These are phyloP conservation scores for Drosophila pseudoananassae DNA, from an alignment of 1,140 invertebrate genomes.

Conservation along the genomic window DNA sequence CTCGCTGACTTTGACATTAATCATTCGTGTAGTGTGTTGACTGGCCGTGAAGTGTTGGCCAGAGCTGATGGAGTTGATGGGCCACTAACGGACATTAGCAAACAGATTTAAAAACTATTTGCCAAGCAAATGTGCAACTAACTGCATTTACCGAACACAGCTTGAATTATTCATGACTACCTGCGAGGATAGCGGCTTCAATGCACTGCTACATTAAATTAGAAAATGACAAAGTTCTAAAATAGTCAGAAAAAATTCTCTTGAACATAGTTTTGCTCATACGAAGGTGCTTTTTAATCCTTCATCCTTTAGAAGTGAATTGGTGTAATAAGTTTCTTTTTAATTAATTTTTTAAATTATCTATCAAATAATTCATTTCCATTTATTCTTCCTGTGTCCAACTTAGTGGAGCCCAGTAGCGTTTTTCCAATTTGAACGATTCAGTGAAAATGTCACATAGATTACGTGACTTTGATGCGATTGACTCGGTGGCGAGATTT, in stretches of 20 bases:
- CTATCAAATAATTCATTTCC: background rate
- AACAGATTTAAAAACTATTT: constrained; percentile 47
- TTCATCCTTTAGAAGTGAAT: too few species aligned
- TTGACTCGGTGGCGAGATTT: constrained; percentile 82
- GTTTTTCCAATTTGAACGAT: constrained; percentile 77
- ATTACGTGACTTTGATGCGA: constrained; percentile 82
- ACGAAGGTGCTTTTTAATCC: too few species aligned
- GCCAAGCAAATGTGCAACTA: constrained; percentile 38
- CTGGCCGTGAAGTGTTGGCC: constrained; percentile 45
- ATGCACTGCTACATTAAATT: constrained; percentile 7
- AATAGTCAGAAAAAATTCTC: background rate
- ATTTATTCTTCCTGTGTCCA: constrained; percentile 24
- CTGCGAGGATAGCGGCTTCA: constrained; percentile 6
- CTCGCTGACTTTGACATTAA: constrained; percentile 44
- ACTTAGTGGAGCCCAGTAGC: constrained; percentile 37
- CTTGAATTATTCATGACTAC: constrained; percentile 32
- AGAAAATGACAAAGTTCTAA: constrained; percentile 2
- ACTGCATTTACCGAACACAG: constrained; percentile 39
- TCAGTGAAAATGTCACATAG: constrained; percentile 82
- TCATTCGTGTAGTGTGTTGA: constrained; percentile 26
- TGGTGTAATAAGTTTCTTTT: too few species aligned
- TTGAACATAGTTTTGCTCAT: too few species aligned
- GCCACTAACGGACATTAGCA: constrained; percentile 34
- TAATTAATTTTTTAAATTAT: background rate
- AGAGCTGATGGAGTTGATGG: constrained; percentile 21